Evolutionary conservation across 2,113 vertebrate genomes (phyloP).

Genomic region (Periophthalmus modestus): DNA sequence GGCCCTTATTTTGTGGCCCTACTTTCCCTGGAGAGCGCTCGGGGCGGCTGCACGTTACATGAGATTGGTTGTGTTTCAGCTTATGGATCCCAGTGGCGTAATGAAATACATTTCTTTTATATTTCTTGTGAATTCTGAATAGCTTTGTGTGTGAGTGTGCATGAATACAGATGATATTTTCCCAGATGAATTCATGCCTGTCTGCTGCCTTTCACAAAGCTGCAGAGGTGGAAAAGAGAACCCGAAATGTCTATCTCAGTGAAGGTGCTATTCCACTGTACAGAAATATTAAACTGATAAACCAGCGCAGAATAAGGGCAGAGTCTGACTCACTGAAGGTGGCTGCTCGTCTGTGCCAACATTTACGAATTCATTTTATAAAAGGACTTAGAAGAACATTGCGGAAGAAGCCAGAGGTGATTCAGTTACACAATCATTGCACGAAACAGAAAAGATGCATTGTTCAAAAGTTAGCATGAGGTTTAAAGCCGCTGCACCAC

Average conservation of each 20-base stretch:
- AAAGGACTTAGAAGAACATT: neutral
- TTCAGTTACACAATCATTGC: neutral
- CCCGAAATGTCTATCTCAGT: neutral
- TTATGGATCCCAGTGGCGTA: constrained; percentile 57
- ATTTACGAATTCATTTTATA: neutral
- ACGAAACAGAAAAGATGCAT: neutral
- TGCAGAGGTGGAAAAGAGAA: neutral
- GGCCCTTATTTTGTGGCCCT: constrained; percentile 43
- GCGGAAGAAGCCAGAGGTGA: neutral
- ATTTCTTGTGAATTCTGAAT: constrained; percentile 34
- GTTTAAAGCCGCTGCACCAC: too few species aligned
- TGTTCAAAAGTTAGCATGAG: neutral
- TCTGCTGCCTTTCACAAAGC: constrained; percentile 1
- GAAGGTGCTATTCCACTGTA: neutral
- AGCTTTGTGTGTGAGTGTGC: constrained; percentile 20
- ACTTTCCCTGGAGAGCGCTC: constrained; percentile 31
- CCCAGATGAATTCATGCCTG: neutral
- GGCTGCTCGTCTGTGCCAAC: neutral
- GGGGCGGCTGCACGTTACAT: constrained; percentile 40
- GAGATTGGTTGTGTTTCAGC: constrained; percentile 46
- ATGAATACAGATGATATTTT: constrained; percentile 12
- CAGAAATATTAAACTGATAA: neutral
- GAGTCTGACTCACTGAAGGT: neutral
- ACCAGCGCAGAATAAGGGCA: neutral
- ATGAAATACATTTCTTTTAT: constrained; percentile 47